Evolutionary conservation across 1,140 invertebrate genomes (phyloP), one percentile per base, ranked within the genome.

Genomic region (Phymorhynchus buccinoides): DNA sequence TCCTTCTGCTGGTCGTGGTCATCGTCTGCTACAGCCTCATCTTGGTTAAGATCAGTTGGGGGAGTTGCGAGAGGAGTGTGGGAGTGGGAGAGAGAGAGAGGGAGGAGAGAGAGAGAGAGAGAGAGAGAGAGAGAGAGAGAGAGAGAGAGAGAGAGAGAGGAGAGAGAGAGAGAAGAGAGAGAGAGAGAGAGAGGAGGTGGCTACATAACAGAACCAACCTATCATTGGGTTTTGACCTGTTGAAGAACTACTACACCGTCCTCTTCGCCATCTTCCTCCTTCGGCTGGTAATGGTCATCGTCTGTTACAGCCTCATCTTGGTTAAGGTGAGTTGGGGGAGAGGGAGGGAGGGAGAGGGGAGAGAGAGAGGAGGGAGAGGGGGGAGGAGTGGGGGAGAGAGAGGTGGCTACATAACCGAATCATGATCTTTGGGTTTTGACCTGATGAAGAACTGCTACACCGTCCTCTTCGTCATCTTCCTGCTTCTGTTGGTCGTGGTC

Each of bases 371-470:
- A n/a, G n/a, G n/a, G n/a, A n/a, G n/a, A n/a, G n/a, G n/a, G n/a
- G n/a, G n/a, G n/a, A n/a, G n/a, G n/a, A n/a, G n/a, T n/a, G n/a
- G n/a, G n/a, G n/a, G n/a, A n/a, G n/a, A n/a, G n/a, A n/a, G n/a
- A n/a, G n/a, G n/a, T n/a, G n/a, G n/a, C n/a, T n/a, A n/a, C n/a
- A n/a, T n/a, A n/a, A n/a, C n/a, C n/a, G n/a, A n/a, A n/a, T n/a
- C n/a, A n/a, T n/a, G n/a, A n/a, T n/a, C n/a, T n/a, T 56, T 71
- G 81, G 81, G 37, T 14, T 30, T 32, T 22, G 39, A 2, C 1
- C 35, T 73, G n/a, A 73, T 44, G 37, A 35, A 41, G 32, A 41
- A 30, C 81, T 83, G 73, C 81, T 83, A 83, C 81, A 71, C 81
- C 39, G 35, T 30, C 32, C 27, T 71, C 62, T 83, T 83, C 66